Conservation (phyloP, 2,113 vertebrate genomes). For the Nothoprocta perdicaria region DNA sequence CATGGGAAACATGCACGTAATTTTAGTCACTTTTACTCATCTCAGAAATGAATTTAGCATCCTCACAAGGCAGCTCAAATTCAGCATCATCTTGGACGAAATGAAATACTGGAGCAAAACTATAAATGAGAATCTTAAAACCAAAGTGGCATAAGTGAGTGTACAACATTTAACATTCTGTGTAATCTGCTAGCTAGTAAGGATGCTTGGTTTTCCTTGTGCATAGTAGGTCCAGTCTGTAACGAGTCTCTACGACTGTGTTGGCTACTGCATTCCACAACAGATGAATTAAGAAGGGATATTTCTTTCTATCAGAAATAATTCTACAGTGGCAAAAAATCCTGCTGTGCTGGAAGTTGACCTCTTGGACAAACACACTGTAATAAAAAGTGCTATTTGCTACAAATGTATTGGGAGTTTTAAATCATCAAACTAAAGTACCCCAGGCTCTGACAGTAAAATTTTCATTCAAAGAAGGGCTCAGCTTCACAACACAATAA, state of each 20-base stretch:
- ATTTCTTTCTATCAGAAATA: conserved; percentile 71
- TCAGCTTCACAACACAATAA: conserved; percentile 86
- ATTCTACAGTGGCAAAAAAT: conserved; percentile 70
- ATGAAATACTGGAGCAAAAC: conserved; percentile 47
- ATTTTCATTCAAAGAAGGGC: conserved; percentile 85
- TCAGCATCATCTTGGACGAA: conserved; percentile 39
- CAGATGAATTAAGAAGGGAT: conserved; percentile 51
- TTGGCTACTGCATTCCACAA: conserved; percentile 35
- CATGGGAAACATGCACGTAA: conserved; percentile 34
- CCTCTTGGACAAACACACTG: conserved; percentile 84
- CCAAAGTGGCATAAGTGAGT: not conserved
- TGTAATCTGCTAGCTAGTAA: not conserved
- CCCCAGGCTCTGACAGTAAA: conserved; percentile 81
- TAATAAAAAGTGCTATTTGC: conserved; percentile 83
- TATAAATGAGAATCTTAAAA: conserved; percentile 38
- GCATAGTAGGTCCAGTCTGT: not conserved
- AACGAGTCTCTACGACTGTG: not conserved
- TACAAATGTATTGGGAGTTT: conserved; percentile 75
- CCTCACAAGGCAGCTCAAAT: conserved; percentile 54
- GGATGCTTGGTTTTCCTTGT: not conserved
- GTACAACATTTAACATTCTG: conserved; percentile 10
- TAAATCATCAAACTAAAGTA: conserved; percentile 85
- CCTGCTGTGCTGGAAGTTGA: conserved; percentile 75
- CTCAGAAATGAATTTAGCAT: conserved; percentile 44
- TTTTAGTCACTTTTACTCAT: conserved; percentile 51